Percentiles rank a stretch among this genome's conserved stretches.
Evolutionary conservation across 2,113 vertebrate genomes (phyloP).

Genomic region (Salvelinus sp.): DNA sequence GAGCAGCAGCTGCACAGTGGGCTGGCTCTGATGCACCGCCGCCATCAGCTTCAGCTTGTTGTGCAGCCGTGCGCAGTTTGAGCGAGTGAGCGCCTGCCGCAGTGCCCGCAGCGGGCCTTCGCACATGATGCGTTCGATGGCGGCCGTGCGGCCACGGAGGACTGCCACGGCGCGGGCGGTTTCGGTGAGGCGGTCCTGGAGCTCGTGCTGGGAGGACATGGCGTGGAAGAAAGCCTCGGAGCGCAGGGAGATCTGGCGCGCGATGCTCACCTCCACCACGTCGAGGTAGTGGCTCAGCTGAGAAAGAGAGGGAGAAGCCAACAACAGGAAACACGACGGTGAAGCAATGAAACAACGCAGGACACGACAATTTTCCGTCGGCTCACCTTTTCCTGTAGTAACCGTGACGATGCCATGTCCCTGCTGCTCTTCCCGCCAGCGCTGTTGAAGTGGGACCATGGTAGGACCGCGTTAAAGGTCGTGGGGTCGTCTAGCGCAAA

Average conservation of each 20-base stretch:
- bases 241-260: constrained; percentile 96
- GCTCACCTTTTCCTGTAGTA: constrained; percentile 95
- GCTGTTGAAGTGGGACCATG: constrained; percentile 96
- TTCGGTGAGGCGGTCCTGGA: constrained; percentile 95
- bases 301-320: neutral
- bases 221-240: constrained; percentile 99
- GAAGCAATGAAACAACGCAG: neutral
- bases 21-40: constrained; percentile 98
- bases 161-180: constrained; percentile 88
- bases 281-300: constrained; percentile 98
- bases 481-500: constrained; percentile 93
- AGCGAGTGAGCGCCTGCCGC: constrained; percentile 83
- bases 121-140: constrained; percentile 91
- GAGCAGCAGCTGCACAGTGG: constrained; percentile 94
- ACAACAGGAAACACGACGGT: neutral
- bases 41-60: constrained; percentile 97
- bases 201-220: constrained; percentile 97
- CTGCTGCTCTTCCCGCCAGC: constrained; percentile 87
- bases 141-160: constrained; percentile 86
- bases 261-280: constrained; percentile 98
- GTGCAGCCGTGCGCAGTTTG: constrained; percentile 90
- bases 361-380: neutral
- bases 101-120: constrained; percentile 87
- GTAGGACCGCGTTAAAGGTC: constrained; percentile 93
- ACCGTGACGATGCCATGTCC: constrained; percentile 88